These are phyloP conservation scores for Ammodytes marinus DNA, from an alignment of 2,113 vertebrate species.

Conservation along the genomic window DNA sequence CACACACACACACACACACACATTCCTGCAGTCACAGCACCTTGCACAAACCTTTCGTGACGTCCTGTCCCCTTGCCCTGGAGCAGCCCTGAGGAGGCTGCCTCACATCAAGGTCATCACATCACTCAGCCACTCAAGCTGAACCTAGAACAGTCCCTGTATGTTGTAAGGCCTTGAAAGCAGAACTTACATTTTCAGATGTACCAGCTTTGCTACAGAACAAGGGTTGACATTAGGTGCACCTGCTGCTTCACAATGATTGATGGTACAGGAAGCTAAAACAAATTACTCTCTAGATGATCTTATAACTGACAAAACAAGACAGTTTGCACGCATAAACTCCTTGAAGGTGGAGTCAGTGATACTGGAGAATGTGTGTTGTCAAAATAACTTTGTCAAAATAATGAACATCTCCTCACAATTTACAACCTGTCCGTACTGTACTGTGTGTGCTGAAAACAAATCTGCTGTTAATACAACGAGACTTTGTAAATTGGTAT, in stretches of 20 bases:
- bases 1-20: slow-evolving; percentile 4
- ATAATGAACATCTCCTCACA: too few species aligned
- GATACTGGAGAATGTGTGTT: too few species aligned
- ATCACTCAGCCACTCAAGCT: slow-evolving; percentile 39
- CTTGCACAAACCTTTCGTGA: slow-evolving; percentile 74
- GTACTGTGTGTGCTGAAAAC: too few species aligned
- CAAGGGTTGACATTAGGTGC: slow-evolving; percentile 21
- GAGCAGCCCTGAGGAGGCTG: slow-evolving; percentile 68
- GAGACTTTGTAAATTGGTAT: too few species aligned
- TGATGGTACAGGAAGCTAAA: slow-evolving; percentile 27
- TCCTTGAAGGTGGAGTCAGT: too few species aligned
- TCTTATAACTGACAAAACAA: not conserved
- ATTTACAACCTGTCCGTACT: too few species aligned
- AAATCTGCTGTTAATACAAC: too few species aligned
- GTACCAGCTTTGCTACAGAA: slow-evolving; percentile 4
- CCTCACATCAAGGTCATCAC: slow-evolving; percentile 67
- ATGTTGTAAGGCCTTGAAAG: slow-evolving; percentile 28
- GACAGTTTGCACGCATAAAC: not conserved
- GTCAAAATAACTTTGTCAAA: too few species aligned
- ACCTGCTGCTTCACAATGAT: slow-evolving; percentile 53
- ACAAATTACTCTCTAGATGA: slow-evolving; percentile 13
- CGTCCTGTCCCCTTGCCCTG: slow-evolving; percentile 66
- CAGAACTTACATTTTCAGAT: slow-evolving; percentile 28
- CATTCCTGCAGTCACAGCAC: slow-evolving; percentile 41
- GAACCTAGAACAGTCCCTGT: slow-evolving; percentile 23